Evolutionary conservation across 2,113 vertebrate species (phyloP).

Genomic region (Arizona elegans): DNA sequence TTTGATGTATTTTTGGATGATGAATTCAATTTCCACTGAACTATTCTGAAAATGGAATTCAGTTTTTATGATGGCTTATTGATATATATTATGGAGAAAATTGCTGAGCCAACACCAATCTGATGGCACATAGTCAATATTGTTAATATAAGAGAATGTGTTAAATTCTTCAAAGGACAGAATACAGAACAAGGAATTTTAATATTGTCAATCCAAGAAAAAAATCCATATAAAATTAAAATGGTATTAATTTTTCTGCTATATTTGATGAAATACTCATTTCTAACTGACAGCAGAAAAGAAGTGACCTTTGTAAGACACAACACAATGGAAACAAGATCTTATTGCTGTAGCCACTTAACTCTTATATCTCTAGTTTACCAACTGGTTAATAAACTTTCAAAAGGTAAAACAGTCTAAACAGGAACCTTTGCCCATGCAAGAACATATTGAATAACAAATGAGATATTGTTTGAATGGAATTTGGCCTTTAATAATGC

Average conservation of each 20-base stretch:
- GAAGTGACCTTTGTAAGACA: neutral
- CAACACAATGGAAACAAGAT: neutral
- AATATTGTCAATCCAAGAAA: neutral
- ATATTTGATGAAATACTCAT: neutral
- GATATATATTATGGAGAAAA: neutral
- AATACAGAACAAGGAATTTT: neutral
- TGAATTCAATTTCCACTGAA: neutral
- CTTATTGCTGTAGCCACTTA: neutral
- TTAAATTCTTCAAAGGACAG: neutral
- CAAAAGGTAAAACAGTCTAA: neutral
- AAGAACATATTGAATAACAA: accelerated
- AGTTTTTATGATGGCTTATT: neutral
- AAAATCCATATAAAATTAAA: neutral
- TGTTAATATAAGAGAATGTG: neutral
- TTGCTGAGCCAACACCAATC: neutral
- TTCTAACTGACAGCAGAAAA: neutral
- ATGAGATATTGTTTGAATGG: neutral
- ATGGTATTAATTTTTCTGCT: neutral
- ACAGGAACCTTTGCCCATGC: neutral
- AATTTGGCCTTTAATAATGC: neutral
- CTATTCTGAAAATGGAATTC: neutral
- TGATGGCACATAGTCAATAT: neutral
- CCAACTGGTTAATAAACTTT: neutral
- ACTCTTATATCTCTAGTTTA: accelerated
- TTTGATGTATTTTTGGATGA: neutral